phyloP scores from a whole-genome alignment of 2,888 invertebrate species.

The Eupeodes latifasciatus region DNA sequence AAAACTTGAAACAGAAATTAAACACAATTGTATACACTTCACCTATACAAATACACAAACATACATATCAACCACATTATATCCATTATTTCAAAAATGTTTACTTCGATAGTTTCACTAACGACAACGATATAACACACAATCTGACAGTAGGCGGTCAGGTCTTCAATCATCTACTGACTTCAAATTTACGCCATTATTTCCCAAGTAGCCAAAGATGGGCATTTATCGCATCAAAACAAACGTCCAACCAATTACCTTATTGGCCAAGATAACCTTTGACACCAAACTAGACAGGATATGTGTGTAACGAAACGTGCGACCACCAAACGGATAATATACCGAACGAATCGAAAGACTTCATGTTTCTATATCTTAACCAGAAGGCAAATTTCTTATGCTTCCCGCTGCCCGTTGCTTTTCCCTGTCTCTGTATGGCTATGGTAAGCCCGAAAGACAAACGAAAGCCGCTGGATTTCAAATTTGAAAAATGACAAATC shows the following conservation, averaged over 20 bases:
- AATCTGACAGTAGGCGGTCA: conserved; percentile 57
- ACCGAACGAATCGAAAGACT: not conserved
- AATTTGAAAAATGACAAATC: conserved; percentile 75
- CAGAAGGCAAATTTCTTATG: conserved; percentile 61
- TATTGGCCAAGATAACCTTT: conserved; percentile 72
- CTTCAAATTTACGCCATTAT: conserved; percentile 46
- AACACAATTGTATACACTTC: too few relatives aligned
- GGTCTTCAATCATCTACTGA: conserved; percentile 59
- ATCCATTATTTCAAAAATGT: not conserved
- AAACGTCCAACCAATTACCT: conserved; percentile 73
- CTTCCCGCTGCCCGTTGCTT: not conserved
- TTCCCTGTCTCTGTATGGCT: conserved; percentile 3
- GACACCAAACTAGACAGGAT: conserved; percentile 53
- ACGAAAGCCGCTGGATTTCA: conserved; percentile 70
- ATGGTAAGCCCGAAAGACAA: conserved; percentile 48
- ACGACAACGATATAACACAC: conserved; percentile 10
- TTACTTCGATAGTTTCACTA: not conserved
- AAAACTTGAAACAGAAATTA: too few relatives aligned
- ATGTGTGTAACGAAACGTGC: conserved; percentile 34
- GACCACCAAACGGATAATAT: conserved; percentile 30
- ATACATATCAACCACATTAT: not conserved
- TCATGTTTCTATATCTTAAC: conserved; percentile 50
- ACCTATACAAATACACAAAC: too few relatives aligned
- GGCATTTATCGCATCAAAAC: conserved; percentile 73
- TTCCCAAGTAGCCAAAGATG: conserved; percentile 65